Percentiles rank a stretch among this genome's conserved stretches.
Evolutionary conservation across 2,113 vertebrate species (phyloP).

Genomic region (Platycercus adscitus): DNA sequence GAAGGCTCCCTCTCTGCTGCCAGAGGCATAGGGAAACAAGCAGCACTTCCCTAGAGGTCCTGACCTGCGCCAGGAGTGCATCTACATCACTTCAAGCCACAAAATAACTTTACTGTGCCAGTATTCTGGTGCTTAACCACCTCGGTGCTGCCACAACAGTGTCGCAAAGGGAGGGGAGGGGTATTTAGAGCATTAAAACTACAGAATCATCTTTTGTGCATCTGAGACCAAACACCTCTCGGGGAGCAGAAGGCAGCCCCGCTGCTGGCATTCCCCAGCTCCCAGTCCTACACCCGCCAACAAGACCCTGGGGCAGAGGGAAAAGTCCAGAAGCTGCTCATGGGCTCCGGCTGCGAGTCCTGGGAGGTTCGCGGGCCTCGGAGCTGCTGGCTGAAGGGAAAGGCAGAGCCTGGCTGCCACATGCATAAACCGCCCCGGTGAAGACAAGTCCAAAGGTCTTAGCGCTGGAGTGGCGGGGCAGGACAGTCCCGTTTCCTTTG

Average conservation of each 20-base stretch:
- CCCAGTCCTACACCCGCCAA: neutral
- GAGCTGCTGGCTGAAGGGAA: neutral
- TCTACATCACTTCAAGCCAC: neutral
- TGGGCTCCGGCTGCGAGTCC: accelerated
- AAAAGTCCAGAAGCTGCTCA: neutral
- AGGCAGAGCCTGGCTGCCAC: neutral
- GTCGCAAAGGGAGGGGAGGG: neutral
- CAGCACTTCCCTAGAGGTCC: neutral
- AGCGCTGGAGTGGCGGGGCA: neutral
- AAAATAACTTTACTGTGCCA: neutral
- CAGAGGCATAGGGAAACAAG: neutral
- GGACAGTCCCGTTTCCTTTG: neutral
- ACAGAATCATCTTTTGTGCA: neutral
- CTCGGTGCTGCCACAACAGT: neutral
- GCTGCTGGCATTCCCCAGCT: neutral
- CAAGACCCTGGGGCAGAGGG: neutral
- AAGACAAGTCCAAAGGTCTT: neutral
- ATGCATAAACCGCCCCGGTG: accelerated
- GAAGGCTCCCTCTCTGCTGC: neutral
- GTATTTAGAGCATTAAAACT: neutral
- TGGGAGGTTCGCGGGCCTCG: neutral
- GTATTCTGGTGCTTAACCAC: neutral
- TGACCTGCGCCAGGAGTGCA: accelerated
- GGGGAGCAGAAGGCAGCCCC: neutral
- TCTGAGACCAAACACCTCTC: neutral